Evolutionary conservation across 2,797 vertebrate genomes (phyloP).

Genomic region (Rhynchotus rufescens): DNA sequence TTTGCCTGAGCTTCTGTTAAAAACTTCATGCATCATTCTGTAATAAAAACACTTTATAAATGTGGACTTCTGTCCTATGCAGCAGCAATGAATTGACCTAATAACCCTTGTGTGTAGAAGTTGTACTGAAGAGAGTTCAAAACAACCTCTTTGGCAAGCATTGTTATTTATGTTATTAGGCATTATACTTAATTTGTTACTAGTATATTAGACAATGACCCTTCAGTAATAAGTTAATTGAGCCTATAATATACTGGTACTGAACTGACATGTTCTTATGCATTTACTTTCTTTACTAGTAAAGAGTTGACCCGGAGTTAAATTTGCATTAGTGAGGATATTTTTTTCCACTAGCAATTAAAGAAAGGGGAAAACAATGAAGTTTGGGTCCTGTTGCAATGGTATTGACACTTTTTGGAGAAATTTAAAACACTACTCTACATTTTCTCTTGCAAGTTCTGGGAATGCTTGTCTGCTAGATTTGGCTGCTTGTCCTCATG

Average conservation of each 20-base stretch:
- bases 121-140: conserved; percentile 18
- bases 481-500: neutral
- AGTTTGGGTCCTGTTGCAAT: too few relatives aligned
- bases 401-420: neutral
- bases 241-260: neutral
- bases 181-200: conserved; percentile 13
- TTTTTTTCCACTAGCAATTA: neutral
- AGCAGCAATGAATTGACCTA: neutral
- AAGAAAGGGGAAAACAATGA: neutral
- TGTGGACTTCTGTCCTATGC: neutral
- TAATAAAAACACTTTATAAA: conserved; percentile 10
- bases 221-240: neutral
- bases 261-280: neutral
- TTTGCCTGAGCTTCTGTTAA: conserved; percentile 28
- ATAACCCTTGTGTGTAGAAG: neutral
- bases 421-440: neutral
- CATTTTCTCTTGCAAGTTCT: neutral
- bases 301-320: neutral
- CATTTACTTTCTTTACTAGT: neutral
- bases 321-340: neutral
- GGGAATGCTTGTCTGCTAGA: neutral
- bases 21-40: neutral
- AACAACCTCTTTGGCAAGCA: neutral
- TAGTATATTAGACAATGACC: neutral
- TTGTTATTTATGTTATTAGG: neutral